Base-by-base conservation (phyloP, 1,140 invertebrate species). In the Caenorhabditis tropicalis region DNA sequence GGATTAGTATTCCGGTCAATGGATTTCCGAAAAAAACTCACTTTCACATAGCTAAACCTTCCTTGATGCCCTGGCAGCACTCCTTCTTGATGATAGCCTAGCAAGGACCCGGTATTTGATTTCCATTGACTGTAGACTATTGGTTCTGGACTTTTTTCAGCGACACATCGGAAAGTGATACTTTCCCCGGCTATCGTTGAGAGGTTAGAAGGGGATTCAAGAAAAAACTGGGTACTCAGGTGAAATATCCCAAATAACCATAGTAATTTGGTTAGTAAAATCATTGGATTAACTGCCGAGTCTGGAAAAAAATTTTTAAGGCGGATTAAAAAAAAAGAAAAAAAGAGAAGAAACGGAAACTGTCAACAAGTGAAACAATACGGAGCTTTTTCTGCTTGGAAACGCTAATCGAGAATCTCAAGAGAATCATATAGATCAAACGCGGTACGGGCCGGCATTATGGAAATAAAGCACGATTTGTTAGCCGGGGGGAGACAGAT, bases 41-140 rank as follows among this genome's bases (percentile, higher is more conserved):
- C 84, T 33, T 87, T 87, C n/a, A 70, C 29, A 48, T 87, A 87
- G 46, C 86, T 87, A 56, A 87, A 87, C 15, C 86, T 53, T 79
- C 86, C 86, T 65, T 82, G 81, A 53, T 87, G 84, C 7, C 86
- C 86, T 31, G 86, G 43, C 36, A 87, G 43, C 16, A 58, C 46
- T 19, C 86, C 86, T 46, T 86, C 49, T 48, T 87, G 86, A 74
- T 87, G 86, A 46, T 82, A 82, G 4, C 86, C 86, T 12, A 86
- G 48, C n/a, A 86, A 39, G n/a, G 82, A 81, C 6, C 86, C 86
- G 0, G 86, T 49, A 81, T 80, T 85, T 4, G 58, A 84, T 21
- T 80, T 29, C 86, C 86, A 87, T 82, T 87, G 86, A 80, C 86
- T 87, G 65, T 74, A 74, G n/a, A 74, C 65, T 46, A 74, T 74